These are phyloP conservation scores for Periparus ater DNA, from an alignment of 2,797 vertebrate genomes.

Conservation along the genomic window DNA sequence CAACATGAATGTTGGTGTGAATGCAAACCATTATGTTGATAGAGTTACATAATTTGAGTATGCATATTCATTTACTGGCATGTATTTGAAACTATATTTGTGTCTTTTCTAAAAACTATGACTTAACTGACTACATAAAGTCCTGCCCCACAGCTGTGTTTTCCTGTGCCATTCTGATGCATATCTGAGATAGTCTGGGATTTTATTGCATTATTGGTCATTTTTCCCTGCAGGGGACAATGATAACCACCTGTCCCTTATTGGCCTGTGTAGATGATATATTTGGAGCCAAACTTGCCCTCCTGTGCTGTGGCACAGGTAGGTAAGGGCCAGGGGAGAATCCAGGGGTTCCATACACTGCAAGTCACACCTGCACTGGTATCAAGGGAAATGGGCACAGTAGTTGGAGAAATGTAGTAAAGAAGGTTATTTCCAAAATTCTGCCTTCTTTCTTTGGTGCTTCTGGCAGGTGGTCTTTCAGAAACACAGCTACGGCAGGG, in stretches of 20 bases:
- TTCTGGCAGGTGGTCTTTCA: background rate
- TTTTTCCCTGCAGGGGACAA: background rate
- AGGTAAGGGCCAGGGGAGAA: background rate
- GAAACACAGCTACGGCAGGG: background rate
- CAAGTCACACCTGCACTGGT: rapidly evolving
- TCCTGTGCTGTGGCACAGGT: background rate
- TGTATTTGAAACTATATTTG: background rate
- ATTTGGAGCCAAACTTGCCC: background rate
- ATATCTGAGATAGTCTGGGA: background rate
- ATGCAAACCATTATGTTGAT: background rate
- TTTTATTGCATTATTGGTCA: background rate
- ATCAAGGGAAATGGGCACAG: background rate
- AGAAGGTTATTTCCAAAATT: background rate
- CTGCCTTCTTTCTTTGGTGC: background rate
- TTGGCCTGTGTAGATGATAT: background rate
- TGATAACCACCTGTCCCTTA: background rate
- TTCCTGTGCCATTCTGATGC: background rate
- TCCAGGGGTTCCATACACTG: background rate
- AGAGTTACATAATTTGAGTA: background rate
- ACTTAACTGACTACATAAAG: background rate
- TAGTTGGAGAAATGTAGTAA: background rate
- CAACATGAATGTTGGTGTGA: background rate
- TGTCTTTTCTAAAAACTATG: background rate
- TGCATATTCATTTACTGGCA: background rate
- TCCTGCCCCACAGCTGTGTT: background rate